Percentiles rank a stretch among this genome's conserved stretches.
phyloP scores from a whole-genome alignment of 1,140 invertebrate genomes.

The Drosophila mayri region DNA sequence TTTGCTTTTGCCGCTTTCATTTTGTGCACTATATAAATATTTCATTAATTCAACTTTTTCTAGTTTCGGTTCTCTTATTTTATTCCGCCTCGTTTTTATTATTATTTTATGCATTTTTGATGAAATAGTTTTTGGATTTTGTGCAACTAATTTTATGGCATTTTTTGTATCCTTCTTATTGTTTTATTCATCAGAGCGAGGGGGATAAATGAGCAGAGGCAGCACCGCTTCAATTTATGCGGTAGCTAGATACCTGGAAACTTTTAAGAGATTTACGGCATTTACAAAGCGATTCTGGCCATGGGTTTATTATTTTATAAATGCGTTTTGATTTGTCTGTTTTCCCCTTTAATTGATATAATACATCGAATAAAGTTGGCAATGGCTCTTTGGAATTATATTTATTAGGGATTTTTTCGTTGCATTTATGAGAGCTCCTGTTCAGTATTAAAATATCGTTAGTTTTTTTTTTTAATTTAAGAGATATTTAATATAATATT shows the following conservation, averaged over 20 bases:
- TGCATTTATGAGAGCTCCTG: not conserved
- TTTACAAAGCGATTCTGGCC: conserved; percentile 46
- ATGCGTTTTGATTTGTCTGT: conserved; percentile 48
- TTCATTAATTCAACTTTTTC: conserved; percentile 76
- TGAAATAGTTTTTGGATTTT: conserved; percentile 78
- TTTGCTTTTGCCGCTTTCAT: conserved; percentile 29
- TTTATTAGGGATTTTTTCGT: conserved; percentile 12
- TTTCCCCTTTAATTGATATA: not conserved
- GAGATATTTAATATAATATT: not conserved
- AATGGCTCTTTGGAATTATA: not conserved
- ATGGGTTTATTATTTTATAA: conserved; percentile 62
- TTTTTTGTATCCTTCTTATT: conserved; percentile 39
- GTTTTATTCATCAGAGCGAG: conserved; percentile 15
- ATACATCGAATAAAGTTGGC: conserved; percentile 1
- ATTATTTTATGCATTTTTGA: conserved; percentile 79
- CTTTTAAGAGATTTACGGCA: conserved; percentile 64
- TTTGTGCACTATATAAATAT: conserved; percentile 75
- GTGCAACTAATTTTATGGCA: conserved; percentile 67
- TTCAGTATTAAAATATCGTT: not conserved
- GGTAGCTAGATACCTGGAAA: conserved; percentile 51
- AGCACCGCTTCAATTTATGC: conserved; percentile 54
- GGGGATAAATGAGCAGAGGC: conserved; percentile 6
- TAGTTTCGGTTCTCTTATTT: conserved; percentile 47
- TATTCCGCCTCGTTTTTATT: conserved; percentile 43
- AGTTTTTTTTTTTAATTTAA: not conserved